A percentile compares a stretch with the other conserved stretches of the same genome.
Evolutionary conservation across 2,797 vertebrate species (phyloP).

Genomic region (Tolypeutes matacus): DNA sequence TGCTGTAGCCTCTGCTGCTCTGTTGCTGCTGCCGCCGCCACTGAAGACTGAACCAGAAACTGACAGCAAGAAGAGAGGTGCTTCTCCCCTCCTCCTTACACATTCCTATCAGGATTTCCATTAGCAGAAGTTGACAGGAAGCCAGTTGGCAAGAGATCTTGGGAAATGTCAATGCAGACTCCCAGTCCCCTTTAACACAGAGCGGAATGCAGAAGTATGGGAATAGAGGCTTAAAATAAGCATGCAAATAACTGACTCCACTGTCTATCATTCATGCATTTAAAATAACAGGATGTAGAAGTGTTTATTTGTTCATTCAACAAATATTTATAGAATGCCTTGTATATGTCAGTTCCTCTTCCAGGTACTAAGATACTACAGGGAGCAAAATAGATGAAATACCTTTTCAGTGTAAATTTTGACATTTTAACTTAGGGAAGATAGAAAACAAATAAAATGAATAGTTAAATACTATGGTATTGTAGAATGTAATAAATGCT

Average conservation of each 20-base stretch:
- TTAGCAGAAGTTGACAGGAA: conserved; percentile 53
- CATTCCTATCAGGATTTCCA: neutral
- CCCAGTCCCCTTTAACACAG: neutral
- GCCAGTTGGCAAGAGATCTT: conserved; percentile 30
- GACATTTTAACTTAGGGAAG: neutral
- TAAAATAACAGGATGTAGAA: conserved; percentile 28
- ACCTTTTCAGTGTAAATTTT: conserved; percentile 21
- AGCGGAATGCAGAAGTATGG: neutral
- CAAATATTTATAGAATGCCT: conserved; percentile 9
- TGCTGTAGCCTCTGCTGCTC: neutral
- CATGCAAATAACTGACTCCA: conserved; percentile 1
- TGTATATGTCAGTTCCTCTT: conserved; percentile 32
- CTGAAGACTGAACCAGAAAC: neutral
- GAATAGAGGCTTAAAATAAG: conserved; percentile 1
- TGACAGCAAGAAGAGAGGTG: neutral
- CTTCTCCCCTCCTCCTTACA: neutral
- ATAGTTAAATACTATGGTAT: neutral
- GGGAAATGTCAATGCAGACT: neutral
- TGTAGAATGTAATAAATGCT: neutral
- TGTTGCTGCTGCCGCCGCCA: neutral
- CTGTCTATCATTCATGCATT: neutral
- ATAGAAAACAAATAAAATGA: conserved; percentile 5
- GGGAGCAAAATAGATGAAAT: neutral
- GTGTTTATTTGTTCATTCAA: conserved; percentile 34
- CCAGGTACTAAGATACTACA: neutral